Percentiles rank a stretch among this genome's conserved stretches.
Evolutionary conservation across 2,797 vertebrate species (phyloP).

Genomic region (Crocodylus rhombifer): DNA sequence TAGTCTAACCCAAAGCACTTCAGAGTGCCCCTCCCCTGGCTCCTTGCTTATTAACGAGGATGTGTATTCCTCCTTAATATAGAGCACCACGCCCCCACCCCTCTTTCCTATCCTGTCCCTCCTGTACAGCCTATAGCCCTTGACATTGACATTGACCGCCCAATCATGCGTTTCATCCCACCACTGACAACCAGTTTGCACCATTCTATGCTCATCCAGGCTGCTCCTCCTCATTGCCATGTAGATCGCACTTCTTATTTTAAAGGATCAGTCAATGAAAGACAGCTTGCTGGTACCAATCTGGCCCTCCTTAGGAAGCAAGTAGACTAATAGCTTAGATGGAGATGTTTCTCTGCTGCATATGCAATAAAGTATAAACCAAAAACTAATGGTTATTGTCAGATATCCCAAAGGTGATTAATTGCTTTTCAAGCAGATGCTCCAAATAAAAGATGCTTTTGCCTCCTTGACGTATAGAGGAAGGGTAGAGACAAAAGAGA

Average conservation of each 20-base stretch:
- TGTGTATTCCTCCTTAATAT: accelerated
- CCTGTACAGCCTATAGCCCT: no score
- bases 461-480: slow-evolving; percentile 39
- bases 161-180: no score
- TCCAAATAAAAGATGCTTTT: slow-evolving; percentile 48
- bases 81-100: accelerated
- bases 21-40: no score
- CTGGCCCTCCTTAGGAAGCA: not conserved
- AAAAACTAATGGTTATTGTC: slow-evolving; percentile 44
- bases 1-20: no score
- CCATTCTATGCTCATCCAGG: not conserved
- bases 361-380: slow-evolving; percentile 15
- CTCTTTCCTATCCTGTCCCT: not conserved
- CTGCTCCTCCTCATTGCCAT: not conserved
- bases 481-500: not conserved
- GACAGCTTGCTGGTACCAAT: not conserved
- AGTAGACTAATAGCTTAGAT: not conserved
- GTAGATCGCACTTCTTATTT: not conserved
- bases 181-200: no score
- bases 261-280: not conserved
- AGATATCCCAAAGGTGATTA: slow-evolving; percentile 57
- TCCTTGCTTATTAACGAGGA: no score
- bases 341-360: slow-evolving; percentile 52
- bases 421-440: slow-evolving; percentile 47
- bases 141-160: no score